Percentiles rank a stretch among this genome's conserved stretches.
phyloP scores from a whole-genome alignment of 1,140 invertebrate species.

The Berghia stephanieae region DNA sequence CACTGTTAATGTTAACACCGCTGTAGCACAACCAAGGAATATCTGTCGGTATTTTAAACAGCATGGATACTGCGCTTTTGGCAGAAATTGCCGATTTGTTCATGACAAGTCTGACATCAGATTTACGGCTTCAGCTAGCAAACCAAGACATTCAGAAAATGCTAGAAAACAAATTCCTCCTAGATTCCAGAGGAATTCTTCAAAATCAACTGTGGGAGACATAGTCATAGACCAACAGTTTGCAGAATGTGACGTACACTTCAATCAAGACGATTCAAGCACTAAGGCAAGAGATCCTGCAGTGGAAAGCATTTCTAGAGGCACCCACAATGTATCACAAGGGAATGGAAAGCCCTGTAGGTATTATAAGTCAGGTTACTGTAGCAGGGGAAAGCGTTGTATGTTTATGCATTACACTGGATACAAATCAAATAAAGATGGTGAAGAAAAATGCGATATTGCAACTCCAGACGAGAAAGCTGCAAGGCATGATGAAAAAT shows the following conservation, averaged over 20 bases:
- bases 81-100: constrained; percentile 43
- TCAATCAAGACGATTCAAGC: neutral
- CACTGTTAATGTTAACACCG: neutral
- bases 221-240: neutral
- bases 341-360: constrained; percentile 30
- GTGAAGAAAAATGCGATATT: neutral
- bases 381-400: constrained; percentile 38
- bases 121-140: constrained; percentile 14
- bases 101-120: constrained; percentile 22
- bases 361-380: constrained; percentile 38
- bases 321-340: neutral
- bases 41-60: constrained; percentile 31
- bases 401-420: constrained; percentile 34
- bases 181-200: neutral
- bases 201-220: neutral
- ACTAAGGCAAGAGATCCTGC: neutral
- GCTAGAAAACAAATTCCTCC: neutral
- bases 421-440: neutral
- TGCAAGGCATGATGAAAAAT: neutral
- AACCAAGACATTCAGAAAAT: neutral
- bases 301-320: neutral
- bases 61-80: constrained; percentile 44
- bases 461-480: neutral
- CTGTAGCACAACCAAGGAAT: neutral
- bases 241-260: neutral